Base-by-base conservation (phyloP, 2,797 vertebrate species). In the Pipistrellus nathusii region DNA sequence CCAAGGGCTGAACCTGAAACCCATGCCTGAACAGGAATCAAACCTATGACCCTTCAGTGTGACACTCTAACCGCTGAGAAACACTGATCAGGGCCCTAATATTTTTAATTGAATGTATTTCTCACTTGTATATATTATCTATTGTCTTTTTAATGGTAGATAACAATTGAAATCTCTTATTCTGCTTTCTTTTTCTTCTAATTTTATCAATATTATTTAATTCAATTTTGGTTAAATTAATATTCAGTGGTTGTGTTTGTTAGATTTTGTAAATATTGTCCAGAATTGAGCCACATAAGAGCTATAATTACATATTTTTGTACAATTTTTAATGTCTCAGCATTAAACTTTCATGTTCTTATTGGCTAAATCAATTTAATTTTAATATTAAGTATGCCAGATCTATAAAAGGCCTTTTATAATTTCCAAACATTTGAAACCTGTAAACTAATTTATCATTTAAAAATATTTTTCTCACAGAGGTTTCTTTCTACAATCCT, bases 351-450 rank as follows among this genome's bases (percentile, higher is more conserved):
- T 13, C 51, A 73, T 41, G 21, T 53, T 72, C 46, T 88, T 32
- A 69, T 46, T 68, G 10, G 12, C n/a, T 80, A 62, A 78, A 38
- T 86, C 38, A 77, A 57, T 78, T 64, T 75, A 53, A 84, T 53
- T 59, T 89, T 82, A 90, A 69, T 59, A 69, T 81, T 89, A 89
- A 77, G 21, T 88, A 81, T 48, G 15, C 20, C 57, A 69, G 41
- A 75, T 57, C 1, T 51, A 10, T 59, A 77, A 95, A 80, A 72
- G 38, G 15, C 5, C 30, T 91, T 87, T 85, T 17, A 44, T 72
- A 0, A 69, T 75, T 84, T 25, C 35, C 20, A 48, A 55, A n/a
- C 3, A 62, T 48, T 80, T 23, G 46, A 51, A 90, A 46, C 20
- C 72, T 59, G 51, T 8, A 18, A 94, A 69, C 10, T 38, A 8